Evolutionary conservation across 37 sponge, comb jelly and placozoan species (phyloP), one percentile per base, ranked within the genome.

Genomic region (Aplysina aerophoba): DNA sequence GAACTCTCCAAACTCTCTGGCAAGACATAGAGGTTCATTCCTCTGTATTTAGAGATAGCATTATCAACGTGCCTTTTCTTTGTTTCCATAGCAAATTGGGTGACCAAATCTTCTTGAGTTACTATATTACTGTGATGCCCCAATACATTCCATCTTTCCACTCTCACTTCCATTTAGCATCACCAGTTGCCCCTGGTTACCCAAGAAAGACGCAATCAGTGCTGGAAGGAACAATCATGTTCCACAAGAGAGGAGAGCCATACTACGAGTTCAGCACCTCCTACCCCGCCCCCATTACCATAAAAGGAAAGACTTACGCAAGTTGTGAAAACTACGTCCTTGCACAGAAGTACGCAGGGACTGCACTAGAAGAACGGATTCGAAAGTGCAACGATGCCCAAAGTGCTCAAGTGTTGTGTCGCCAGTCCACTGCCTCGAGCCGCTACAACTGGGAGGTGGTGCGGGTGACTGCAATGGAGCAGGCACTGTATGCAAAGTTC

Each of bases 221-320:
- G 17, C 34, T 35, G 2, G 34, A 28, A 6, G 71, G 71, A 27
- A 16, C 71, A 69, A 69, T 69, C 34, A 17, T 69, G 31, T 69
- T 69, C 6, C 71, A 69, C 71, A 69, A 35, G 71, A 11, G 34
- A 35, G 71, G 71, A 69, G 71, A 69, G 33, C 71, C 35, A 1
- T 69, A 31, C 71, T 69, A 69, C 6, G 71, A 69, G 30, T 69
- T 69, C 33, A 69, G 30, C 6, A 30, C 71, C 33, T 69, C 35
- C 1, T 69, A 69, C 30, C 71, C 71, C 0, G 71, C 71, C 34
- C 71, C 71, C 34, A 35, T 69, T 2, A 35, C 34, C 34, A 69
- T 69, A 31, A 35, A 69, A 35, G 71, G 71, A 28, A 69, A 69
- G 34, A n/a, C 17, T 1, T 69, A 35, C 15, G 35, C 71, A 35